Evolutionary conservation across 2,797 vertebrate genomes (phyloP).

Genomic region (Jordanella pulchra): DNA sequence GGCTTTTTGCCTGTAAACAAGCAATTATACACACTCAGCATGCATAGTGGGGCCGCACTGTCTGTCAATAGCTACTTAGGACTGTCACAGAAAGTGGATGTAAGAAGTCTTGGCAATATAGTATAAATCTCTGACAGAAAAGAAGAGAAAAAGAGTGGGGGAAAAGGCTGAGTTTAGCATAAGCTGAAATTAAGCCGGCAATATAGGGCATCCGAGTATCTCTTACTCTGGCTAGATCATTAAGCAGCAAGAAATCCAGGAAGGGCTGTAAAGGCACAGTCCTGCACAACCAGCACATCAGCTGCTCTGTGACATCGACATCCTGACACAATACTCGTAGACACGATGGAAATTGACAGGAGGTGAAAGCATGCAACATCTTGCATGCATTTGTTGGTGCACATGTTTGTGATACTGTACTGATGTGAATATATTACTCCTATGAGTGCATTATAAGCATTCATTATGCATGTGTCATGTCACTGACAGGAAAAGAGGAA

Average conservation of each 20-base stretch:
- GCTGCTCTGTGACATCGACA: conserved; percentile 36
- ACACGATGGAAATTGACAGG: conserved; percentile 42
- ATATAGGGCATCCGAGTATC: conserved; percentile 71
- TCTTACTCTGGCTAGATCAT: conserved; percentile 66
- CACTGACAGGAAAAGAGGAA: background rate
- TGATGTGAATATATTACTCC: conserved; percentile 25
- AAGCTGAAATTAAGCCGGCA: conserved; percentile 80
- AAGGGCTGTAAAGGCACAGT: conserved; percentile 51
- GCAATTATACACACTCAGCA: conserved; percentile 74
- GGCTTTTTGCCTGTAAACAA: conserved; percentile 71
- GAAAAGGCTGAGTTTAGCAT: conserved; percentile 70
- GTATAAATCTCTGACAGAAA: conserved; percentile 61
- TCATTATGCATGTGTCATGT: conserved; percentile 24
- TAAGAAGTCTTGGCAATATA: conserved; percentile 65
- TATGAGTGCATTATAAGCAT: conserved; percentile 5
- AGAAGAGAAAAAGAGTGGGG: conserved; percentile 18
- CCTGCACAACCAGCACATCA: conserved; percentile 44
- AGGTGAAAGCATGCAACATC: conserved; percentile 8
- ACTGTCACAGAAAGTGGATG: conserved; percentile 72
- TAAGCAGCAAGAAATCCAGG: conserved; percentile 55
- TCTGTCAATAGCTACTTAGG: conserved; percentile 75
- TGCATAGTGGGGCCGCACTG: conserved; percentile 61
- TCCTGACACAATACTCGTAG: conserved; percentile 28
- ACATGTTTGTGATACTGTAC: conserved; percentile 26
- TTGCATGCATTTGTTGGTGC: conserved; percentile 17